These are phyloP conservation scores for Ciconia boyciana DNA, from an alignment of 2,113 vertebrate genomes.

Conservation along the genomic window DNA sequence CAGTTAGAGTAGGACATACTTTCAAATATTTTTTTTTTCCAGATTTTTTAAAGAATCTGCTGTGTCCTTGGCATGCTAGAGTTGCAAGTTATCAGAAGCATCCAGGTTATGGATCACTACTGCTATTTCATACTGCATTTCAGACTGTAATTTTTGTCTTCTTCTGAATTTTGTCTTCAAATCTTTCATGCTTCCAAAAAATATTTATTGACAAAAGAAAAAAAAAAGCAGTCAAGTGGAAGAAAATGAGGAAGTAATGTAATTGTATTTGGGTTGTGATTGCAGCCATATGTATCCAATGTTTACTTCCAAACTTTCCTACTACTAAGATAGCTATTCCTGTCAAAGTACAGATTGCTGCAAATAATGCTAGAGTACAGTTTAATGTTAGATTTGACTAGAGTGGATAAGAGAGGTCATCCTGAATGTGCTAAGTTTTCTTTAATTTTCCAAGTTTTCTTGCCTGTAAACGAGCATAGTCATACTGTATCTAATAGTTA, in stretches of 20 bases:
- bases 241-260: neutral
- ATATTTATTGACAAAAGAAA: neutral
- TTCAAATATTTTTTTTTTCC: neutral
- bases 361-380: neutral
- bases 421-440: neutral
- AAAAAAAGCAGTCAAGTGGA: neutral
- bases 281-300: neutral
- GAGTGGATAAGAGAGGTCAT: neutral
- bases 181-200: neutral
- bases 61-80: neutral
- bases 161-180: too few relatives aligned
- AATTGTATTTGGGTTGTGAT: neutral
- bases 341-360: neutral
- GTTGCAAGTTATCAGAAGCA: neutral
- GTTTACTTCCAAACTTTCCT: neutral
- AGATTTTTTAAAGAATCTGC: neutral
- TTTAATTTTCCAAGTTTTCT: neutral
- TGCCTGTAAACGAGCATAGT: neutral
- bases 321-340: neutral
- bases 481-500: neutral
- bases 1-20: neutral
- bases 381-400: neutral
- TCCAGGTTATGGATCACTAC: neutral
- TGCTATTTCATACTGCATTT: neutral
- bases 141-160: neutral